Conservation (phyloP, 2,797 vertebrate species). For the Lates japonicus region DNA sequence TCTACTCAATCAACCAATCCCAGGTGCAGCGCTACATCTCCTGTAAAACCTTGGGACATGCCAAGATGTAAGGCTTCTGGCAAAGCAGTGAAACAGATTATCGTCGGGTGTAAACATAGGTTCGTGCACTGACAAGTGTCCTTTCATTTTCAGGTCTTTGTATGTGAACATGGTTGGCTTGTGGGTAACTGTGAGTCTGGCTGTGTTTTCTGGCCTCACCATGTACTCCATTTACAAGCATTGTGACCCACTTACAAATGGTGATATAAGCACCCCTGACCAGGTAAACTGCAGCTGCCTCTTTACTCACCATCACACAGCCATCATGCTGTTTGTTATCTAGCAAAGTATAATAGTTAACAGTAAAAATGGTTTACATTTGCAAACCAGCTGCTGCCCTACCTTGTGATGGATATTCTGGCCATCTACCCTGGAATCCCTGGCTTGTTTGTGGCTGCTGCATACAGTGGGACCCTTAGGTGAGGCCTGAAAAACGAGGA, state of each 20-base stretch:
- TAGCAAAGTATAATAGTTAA: background rate
- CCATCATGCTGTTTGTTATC: background rate
- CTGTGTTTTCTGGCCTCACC: slow-evolving; percentile 85
- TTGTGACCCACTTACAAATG: slow-evolving; percentile 85
- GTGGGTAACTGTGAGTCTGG: slow-evolving; percentile 86
- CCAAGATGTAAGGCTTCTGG: slow-evolving; percentile 85
- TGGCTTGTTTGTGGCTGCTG: slow-evolving; percentile 89
- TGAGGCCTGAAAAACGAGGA: slow-evolving; percentile 59
- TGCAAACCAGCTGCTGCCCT: slow-evolving; percentile 84
- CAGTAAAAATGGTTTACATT: background rate
- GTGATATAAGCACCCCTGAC: slow-evolving; percentile 76
- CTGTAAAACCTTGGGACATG: slow-evolving; percentile 85
- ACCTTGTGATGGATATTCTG: slow-evolving; percentile 89
- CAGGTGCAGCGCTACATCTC: slow-evolving; percentile 90
- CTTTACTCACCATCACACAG: background rate
- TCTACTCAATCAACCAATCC: slow-evolving; percentile 89
- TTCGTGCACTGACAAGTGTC: slow-evolving; percentile 40
- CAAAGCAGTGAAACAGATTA: too few relatives aligned
- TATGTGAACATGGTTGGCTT: slow-evolving; percentile 88
- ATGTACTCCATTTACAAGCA: slow-evolving; percentile 89
- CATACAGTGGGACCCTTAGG: slow-evolving; percentile 90
- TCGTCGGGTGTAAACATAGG: background rate
- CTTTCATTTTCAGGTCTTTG: slow-evolving; percentile 79
- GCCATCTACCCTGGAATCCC: slow-evolving; percentile 84
- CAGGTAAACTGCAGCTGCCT: slow-evolving; percentile 78